These are phyloP conservation scores for Heliconius hermathena DNA, from an alignment of 1,140 invertebrate genomes.

Conservation along the genomic window DNA sequence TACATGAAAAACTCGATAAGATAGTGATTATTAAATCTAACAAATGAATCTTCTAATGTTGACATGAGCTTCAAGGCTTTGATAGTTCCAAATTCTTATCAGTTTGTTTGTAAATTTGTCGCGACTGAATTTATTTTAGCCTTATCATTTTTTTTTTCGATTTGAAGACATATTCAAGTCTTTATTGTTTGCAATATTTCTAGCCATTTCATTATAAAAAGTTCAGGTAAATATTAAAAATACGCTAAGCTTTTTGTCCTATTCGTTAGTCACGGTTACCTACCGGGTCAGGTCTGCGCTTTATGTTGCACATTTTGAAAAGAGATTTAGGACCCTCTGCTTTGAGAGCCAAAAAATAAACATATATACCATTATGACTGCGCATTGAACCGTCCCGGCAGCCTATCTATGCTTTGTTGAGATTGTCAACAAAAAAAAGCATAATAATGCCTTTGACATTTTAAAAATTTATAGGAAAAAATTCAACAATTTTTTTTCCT, in stretches of 20 bases:
- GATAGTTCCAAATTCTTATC: slow-evolving; percentile 68
- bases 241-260: slow-evolving; percentile 56
- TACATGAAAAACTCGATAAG: slow-evolving; percentile 44
- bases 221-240: slow-evolving; percentile 56
- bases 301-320: slow-evolving; percentile 76
- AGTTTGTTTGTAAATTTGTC: slow-evolving; percentile 64
- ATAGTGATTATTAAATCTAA: slow-evolving; percentile 43
- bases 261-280: slow-evolving; percentile 73
- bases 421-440: slow-evolving; percentile 66
- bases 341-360: slow-evolving; percentile 74
- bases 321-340: slow-evolving; percentile 58
- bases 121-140: slow-evolving; percentile 55
- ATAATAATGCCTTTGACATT: slow-evolving; percentile 53
- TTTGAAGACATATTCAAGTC: background rate
- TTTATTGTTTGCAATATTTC: slow-evolving; percentile 24
- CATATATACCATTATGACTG: slow-evolving; percentile 68
- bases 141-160: slow-evolving; percentile 36
- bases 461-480: background rate
- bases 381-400: slow-evolving; percentile 71
- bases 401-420: slow-evolving; percentile 71
- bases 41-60: slow-evolving; percentile 56
- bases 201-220: slow-evolving; percentile 32
- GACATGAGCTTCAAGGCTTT: slow-evolving; percentile 49
- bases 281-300: slow-evolving; percentile 62
- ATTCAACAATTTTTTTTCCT: background rate